Evolutionary conservation across 2,888 invertebrate species (phyloP).

Genomic region (Sceliomorpha sp.): DNA sequence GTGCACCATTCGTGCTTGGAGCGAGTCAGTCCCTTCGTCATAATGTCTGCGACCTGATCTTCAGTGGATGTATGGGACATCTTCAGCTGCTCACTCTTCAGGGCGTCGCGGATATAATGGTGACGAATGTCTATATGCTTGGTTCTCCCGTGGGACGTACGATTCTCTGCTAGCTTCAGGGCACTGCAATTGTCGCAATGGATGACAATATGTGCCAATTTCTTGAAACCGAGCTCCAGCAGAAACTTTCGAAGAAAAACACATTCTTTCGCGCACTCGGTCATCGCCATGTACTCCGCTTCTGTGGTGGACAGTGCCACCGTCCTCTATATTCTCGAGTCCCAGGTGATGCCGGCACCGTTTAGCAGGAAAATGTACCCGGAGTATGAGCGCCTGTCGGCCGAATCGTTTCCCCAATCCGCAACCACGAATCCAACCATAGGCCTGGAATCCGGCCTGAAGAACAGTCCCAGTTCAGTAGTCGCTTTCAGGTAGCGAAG

Average conservation of each 20-base stretch:
- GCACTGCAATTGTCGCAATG: no score
- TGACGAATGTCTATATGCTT: no score
- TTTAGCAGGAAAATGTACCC: conserved; percentile 2
- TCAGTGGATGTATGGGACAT: neutral
- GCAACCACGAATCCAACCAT: conserved; percentile 8
- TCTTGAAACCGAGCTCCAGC: no score
- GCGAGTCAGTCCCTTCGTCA: conserved; percentile 4
- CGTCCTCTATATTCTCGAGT: neutral
- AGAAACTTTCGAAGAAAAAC: no score
- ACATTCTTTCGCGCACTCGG: no score
- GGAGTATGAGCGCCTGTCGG: conserved; percentile 5
- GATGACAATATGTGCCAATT: no score
- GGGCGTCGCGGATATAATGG: no score
- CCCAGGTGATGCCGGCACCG: neutral
- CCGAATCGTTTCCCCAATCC: neutral
- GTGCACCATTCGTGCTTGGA: conserved; percentile 4
- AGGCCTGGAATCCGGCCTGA: neutral
- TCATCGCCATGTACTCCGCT: no score
- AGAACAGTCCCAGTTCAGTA: neutral
- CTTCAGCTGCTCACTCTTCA: no score
- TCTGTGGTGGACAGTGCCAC: no score
- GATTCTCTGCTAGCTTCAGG: no score
- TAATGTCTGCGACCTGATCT: conserved; percentile 2
- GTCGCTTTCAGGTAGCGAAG: conserved; percentile 18
- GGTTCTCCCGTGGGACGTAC: no score